Evolutionary conservation across 1,140 invertebrate species (phyloP).

Genomic region (Oryzaephilus surinamensis): DNA sequence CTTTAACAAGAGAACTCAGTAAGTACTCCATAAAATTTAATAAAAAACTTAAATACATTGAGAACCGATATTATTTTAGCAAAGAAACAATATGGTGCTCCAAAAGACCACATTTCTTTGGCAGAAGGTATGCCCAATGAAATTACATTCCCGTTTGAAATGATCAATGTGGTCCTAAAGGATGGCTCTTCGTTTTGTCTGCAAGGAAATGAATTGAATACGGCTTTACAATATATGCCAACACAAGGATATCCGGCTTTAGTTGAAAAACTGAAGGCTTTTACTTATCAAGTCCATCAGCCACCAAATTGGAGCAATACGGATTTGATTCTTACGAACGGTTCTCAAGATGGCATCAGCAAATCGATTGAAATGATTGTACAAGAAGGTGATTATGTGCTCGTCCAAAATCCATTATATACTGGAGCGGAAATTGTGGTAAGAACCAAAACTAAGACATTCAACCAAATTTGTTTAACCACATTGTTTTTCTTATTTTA

Average conservation of each 20-base stretch:
- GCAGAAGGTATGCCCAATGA: slow-evolving; percentile 72
- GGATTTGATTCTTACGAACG: slow-evolving; percentile 57
- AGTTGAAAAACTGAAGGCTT: slow-evolving; percentile 48
- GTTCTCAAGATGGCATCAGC: slow-evolving; percentile 66
- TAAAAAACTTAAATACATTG: background rate
- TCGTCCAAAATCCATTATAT: slow-evolving; percentile 61
- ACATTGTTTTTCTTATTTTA: slow-evolving; percentile 23
- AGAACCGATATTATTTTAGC: slow-evolving; percentile 38
- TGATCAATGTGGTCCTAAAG: slow-evolving; percentile 50
- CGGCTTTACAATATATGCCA: slow-evolving; percentile 62
- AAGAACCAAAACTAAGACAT: slow-evolving; percentile 31
- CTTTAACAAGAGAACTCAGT: slow-evolving; percentile 34
- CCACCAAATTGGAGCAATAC: slow-evolving; percentile 51
- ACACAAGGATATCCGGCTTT: slow-evolving; percentile 61
- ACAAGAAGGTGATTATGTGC: slow-evolving; percentile 53
- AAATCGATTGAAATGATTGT: slow-evolving; percentile 58
- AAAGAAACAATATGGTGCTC: slow-evolving; percentile 51
- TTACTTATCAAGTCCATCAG: slow-evolving; percentile 53
- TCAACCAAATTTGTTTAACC: slow-evolving; percentile 4
- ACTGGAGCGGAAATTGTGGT: slow-evolving; percentile 58
- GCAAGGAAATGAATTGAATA: slow-evolving; percentile 45
- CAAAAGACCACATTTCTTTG: slow-evolving; percentile 56
- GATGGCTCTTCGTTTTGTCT: slow-evolving; percentile 47
- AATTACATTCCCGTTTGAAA: slow-evolving; percentile 59
- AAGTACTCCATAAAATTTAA: slow-evolving; percentile 24